Base-by-base conservation (phyloP, 2,888 invertebrate genomes). In the Deilephila elpenor region DNA sequence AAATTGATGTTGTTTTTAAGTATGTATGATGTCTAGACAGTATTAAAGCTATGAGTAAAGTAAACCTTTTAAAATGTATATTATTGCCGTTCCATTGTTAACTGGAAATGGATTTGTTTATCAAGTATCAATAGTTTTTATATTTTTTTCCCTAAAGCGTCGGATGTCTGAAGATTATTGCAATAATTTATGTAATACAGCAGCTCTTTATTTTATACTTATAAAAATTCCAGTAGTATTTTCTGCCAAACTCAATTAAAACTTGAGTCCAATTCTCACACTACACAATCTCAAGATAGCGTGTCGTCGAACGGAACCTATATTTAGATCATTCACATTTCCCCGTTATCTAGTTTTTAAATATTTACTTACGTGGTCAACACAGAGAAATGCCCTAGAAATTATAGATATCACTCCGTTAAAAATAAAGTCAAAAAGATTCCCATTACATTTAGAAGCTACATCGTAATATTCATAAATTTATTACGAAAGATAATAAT, bases 311-410 rank as follows among this genome's bases (percentile, higher is more conserved):
- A 17, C 32, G 19, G 5, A 32, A 61, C 20, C 37, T 44, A 67
- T 44, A 44, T 44, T 67, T 5, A 67, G 20, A 67, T 4, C 64
- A 17, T 44, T 67, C 20, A 44, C 64, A 67, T 67, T 67, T 67
- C 44, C 2, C 44, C 25, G 44, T 67, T 67, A 67, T 67, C 64
- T 44, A 67, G 44, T 20, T 67, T 67, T 25, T 67, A 67, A 44
- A 67, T 44, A 67, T 67, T 67, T 67, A 20, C 64, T 44, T 25
- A 62, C 3, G 20, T n/a, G n/a, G 34, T n/a, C 5, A 67, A 20
- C 20, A 34, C n/a, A n/a, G 11, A 19, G 8, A 37, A 44, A 67
- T 25, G 64, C 37, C 44, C 64, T 44, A 67, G n/a, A 67, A 44
- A 67, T 11, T 44, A 25, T 5, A 37, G 34, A 62, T 62, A 62